phyloP scores from a whole-genome alignment of 2,113 vertebrate genomes.

The Sclerurus mexicanus region DNA sequence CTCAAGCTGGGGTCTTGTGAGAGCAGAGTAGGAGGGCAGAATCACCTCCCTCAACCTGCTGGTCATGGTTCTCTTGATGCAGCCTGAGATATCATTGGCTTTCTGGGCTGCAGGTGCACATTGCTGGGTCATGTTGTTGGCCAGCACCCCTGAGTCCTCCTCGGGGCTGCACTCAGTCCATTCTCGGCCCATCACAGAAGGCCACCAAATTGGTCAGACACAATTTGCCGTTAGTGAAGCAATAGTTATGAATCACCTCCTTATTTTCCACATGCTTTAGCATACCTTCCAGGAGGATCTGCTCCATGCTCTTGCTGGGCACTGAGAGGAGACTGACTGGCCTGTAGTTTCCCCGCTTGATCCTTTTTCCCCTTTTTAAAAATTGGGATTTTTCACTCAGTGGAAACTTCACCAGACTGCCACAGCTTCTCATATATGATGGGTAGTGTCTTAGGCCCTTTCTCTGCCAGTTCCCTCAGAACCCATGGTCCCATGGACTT shows the following conservation, averaged over 20 bases:
- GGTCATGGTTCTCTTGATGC: neutral
- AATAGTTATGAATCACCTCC: neutral
- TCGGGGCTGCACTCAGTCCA: neutral
- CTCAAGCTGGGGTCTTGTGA: neutral
- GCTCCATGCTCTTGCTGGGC: neutral
- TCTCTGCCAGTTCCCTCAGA: neutral
- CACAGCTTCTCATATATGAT: neutral
- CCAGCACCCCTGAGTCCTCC: neutral
- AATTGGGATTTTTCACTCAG: neutral
- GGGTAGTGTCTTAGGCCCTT: neutral
- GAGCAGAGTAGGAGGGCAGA: neutral
- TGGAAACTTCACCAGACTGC: neutral
- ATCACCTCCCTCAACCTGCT: neutral
- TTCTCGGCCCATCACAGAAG: neutral
- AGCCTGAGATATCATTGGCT: neutral
- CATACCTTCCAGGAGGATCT: neutral
- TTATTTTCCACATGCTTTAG: neutral
- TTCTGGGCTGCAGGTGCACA: neutral
- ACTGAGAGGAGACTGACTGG: neutral
- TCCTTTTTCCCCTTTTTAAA: neutral
- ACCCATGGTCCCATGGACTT: neutral
- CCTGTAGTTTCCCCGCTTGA: neutral
- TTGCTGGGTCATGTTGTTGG: neutral
- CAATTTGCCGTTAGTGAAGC: neutral
- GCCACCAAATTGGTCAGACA: neutral